Evolutionary conservation across 1,140 invertebrate species (phyloP), one percentile per base, ranked within the genome.

Genomic region (Zaprionus camerounensis): DNA sequence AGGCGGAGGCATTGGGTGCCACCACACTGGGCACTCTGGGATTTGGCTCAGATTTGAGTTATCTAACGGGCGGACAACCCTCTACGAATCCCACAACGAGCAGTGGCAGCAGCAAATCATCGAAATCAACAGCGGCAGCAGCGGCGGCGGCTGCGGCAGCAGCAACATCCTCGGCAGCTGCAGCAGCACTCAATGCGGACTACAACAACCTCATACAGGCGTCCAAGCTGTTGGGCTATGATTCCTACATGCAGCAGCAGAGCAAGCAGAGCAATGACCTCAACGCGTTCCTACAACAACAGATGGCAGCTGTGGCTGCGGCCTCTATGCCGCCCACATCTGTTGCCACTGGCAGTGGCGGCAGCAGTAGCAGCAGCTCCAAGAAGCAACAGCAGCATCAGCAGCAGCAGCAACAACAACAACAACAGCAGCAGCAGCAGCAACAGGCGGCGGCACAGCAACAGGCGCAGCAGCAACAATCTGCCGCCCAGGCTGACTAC

Each of bases 191-290:
- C 0, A 88, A 80, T 46, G 81, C 92, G 12, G 92, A 92, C 55
- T 92, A 92, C 36, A 92, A 92, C 28, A 91, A 92, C 68, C 66
- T 92, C 12, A 82, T 92, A 26, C 92, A 92, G 61, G 91, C 87
- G 28, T 92, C 92, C 11, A 92, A 92, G 56, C 46, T 92, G 38
- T 76, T 92, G 51, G 91, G 91, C 51, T 92, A 92, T 36, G 91
- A 92, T 70, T 80, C 91, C 62, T 92, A 92, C 36, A 90, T 92
- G 80, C 91, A 92, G 49, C 80, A 82, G 73, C 83, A 92, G 41
- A 90, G 71, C 46, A 80, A 91, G 53, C 82, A 92, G 51, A 91
- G 71, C 53, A 92, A 90, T 68, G 91, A 92, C 62, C 70, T 92
- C 0, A 92, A 90, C 36, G 75, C 80, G 67, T 92, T 92, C 61